Evolutionary conservation across 2,113 vertebrate species (phyloP).

Genomic region (Apeltes quadracus): DNA sequence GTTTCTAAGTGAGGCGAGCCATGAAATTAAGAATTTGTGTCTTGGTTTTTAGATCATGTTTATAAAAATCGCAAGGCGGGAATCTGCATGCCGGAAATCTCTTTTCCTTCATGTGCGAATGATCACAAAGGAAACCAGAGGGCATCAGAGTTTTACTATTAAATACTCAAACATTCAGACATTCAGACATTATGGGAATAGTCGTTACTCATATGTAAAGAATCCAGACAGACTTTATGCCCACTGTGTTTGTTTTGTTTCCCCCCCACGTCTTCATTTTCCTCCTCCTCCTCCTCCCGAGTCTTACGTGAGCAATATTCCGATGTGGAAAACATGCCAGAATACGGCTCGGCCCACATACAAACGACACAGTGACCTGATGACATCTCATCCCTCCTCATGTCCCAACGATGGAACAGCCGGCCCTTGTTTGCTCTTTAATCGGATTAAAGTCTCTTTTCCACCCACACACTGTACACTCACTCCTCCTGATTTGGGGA

Average conservation of each 20-base stretch:
- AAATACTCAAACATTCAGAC: too few species aligned
- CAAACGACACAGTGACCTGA: constrained; percentile 10
- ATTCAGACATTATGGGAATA: not conserved
- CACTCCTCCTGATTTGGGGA: constrained; percentile 1
- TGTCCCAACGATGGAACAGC: constrained; percentile 21
- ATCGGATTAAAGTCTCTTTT: constrained; percentile 49
- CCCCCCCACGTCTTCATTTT: constrained; percentile 1
- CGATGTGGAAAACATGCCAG: constrained; percentile 42
- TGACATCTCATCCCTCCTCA: constrained; percentile 24
- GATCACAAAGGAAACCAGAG: not conserved
- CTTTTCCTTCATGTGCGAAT: constrained; percentile 1
- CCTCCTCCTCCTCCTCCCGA: not conserved
- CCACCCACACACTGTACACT: constrained; percentile 36
- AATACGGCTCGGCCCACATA: not conserved
- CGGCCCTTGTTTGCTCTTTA: constrained; percentile 29
- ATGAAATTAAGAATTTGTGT: not conserved
- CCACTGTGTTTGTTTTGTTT: not conserved
- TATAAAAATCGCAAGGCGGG: not conserved
- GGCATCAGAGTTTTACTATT: not conserved
- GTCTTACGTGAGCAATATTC: constrained; percentile 15
- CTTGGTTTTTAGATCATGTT: not conserved
- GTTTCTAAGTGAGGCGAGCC: not conserved
- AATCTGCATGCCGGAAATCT: not conserved
- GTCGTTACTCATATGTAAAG: not conserved
- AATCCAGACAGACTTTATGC: not conserved